Evolutionary conservation across 2,797 vertebrate genomes (phyloP).

Genomic region (Sebastes miniatus): DNA sequence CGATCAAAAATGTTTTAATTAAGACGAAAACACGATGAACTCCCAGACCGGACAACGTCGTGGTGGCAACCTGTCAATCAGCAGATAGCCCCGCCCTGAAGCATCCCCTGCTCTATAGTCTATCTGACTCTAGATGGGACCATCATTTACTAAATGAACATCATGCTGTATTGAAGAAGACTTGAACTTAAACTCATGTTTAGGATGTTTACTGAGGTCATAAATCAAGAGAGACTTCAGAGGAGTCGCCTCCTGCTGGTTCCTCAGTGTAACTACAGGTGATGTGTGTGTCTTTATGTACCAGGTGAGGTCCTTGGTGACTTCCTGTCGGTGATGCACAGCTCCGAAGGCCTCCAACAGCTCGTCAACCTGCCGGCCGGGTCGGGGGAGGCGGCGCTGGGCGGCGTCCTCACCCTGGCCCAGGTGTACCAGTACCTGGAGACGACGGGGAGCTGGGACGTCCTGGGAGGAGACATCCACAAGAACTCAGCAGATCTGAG

Average conservation of each 20-base stretch:
- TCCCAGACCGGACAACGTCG: not conserved
- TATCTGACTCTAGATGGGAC: too few relatives aligned
- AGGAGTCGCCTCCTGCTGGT: not conserved
- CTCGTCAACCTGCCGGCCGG: conserved; percentile 84
- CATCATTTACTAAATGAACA: too few relatives aligned
- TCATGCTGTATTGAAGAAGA: too few relatives aligned
- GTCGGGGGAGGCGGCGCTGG: conserved; percentile 84
- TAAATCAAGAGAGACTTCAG: too few relatives aligned
- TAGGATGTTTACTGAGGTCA: too few relatives aligned
- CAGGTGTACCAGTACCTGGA: conserved; percentile 89
- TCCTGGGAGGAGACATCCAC: conserved; percentile 69
- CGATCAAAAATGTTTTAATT: too few relatives aligned
- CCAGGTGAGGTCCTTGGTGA: conserved; percentile 89
- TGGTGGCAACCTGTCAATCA: not conserved
- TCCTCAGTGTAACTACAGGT: not conserved
- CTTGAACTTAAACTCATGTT: too few relatives aligned
- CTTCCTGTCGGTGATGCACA: conserved; percentile 73
- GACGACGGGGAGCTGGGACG: conserved; percentile 77
- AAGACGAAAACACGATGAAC: not conserved
- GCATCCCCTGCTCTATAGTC: too few relatives aligned
- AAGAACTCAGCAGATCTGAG: conserved; percentile 64
- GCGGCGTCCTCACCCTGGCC: conserved; percentile 78
- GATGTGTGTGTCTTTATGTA: not conserved
- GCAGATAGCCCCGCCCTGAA: not conserved
- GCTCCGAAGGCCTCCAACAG: conserved; percentile 74